Percentiles rank a stretch among this genome's conserved stretches.
These are phyloP conservation scores for Sturnus vulgaris DNA, from an alignment of 2,113 vertebrate species.

Conservation along the genomic window DNA sequence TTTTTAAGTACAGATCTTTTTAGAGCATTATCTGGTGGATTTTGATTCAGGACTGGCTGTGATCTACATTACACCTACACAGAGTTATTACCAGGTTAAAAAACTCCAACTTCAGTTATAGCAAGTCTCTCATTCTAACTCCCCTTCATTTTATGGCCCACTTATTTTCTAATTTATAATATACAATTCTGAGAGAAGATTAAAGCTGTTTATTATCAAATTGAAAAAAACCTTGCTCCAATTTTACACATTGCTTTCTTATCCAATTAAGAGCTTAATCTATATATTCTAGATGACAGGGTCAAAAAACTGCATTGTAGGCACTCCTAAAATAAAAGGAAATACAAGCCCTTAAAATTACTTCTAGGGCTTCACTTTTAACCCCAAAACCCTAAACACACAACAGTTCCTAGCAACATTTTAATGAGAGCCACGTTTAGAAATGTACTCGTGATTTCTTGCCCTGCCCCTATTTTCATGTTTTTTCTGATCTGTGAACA, in stretches of 20 bases:
- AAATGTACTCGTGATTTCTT: background rate
- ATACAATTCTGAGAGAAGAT: background rate
- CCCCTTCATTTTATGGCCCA: background rate
- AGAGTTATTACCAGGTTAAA: background rate
- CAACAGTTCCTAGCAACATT: background rate
- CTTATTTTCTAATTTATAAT: background rate
- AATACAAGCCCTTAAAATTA: background rate
- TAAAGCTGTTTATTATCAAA: background rate
- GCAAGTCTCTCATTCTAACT: background rate
- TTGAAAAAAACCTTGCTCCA: background rate
- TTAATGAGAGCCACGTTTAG: background rate
- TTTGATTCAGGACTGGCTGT: background rate
- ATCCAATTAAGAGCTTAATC: background rate
- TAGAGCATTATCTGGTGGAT: background rate
- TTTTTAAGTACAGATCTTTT: background rate
- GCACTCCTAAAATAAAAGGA: background rate
- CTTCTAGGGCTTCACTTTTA: background rate
- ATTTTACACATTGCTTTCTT: background rate
- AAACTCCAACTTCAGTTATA: background rate
- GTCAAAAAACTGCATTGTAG: background rate
- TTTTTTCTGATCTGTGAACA: background rate
- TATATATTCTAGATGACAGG: rapidly evolving
- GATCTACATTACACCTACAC: background rate
- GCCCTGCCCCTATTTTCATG: background rate
- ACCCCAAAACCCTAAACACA: background rate